A percentile compares a stretch with the other conserved stretches of the same genome.
phyloP scores from a whole-genome alignment of 2,797 vertebrate genomes.

The Pseudochirops corinnae region DNA sequence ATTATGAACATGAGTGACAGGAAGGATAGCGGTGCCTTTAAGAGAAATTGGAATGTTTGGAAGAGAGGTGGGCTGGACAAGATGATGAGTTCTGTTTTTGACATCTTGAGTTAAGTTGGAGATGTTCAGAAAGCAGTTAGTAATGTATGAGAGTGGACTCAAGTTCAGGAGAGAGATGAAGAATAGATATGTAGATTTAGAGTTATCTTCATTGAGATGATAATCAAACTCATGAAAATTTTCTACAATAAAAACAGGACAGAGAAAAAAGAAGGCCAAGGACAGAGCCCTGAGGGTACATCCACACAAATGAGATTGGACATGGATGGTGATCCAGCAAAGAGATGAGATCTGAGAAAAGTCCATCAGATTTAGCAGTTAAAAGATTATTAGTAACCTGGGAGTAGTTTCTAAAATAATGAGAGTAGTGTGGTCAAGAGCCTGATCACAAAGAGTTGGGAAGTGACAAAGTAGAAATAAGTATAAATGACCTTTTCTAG shows the following conservation, averaged over 20 bases:
- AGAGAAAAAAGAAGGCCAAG: background rate
- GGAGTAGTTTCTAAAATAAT: background rate
- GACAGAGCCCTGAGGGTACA: background rate
- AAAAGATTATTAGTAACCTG: background rate
- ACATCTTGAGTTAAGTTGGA: background rate
- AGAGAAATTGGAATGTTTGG: background rate
- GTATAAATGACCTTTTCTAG: background rate
- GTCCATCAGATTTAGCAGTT: background rate
- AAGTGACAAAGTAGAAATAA: background rate
- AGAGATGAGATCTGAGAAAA: background rate
- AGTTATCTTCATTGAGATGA: background rate
- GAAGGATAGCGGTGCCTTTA: background rate
- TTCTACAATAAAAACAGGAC: background rate
- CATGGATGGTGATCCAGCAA: background rate
- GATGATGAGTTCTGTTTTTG: background rate
- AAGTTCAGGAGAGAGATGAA: background rate
- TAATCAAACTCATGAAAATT: background rate
- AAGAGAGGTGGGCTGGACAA: background rate
- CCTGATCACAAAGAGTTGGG: background rate
- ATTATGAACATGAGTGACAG: background rate
- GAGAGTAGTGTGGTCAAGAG: background rate
- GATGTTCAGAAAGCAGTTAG: background rate
- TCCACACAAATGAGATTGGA: background rate
- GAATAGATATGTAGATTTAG: background rate
- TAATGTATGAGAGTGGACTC: background rate